Evolutionary conservation across 2,888 invertebrate species (phyloP), one percentile per base, ranked within the genome.

Genomic region (Acronicta alni): DNA sequence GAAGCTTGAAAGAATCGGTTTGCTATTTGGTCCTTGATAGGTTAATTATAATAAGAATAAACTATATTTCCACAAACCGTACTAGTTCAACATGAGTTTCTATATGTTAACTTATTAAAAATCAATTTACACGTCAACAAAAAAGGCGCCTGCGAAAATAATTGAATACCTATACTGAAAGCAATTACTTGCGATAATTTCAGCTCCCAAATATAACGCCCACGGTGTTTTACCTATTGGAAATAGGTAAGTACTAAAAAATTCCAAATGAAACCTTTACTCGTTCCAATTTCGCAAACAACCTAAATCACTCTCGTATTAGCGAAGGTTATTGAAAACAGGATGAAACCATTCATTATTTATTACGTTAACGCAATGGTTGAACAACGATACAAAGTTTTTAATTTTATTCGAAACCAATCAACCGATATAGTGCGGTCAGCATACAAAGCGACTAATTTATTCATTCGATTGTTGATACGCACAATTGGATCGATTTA

Each of bases 331-430:
- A 72, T 69, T 56, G 48, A 37, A 26, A 63, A 44, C 54, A 44
- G 45, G 37, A 59, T 63, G 41, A 56, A 62, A 57, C 23, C 49
- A 52, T 46, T 44, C 14, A 71, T 71, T 54, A 56, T 52, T 56
- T 63, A 58, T 63, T 57, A 45, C 14, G 39, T 48, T 41, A 59
- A 54, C 39, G 20, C 44, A 67, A 61, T 62, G 52, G 61, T 55
- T 59, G 56, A 55, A 56, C 58, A 70, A 54, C 64, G 58, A 58
- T 58, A 30, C 56, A 44, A 62, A 68, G 72, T 77, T 82, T 82
- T 80, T 73, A 80, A 80, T 81, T 77, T 75, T 63, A 69, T 62
- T 66, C 55, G 65, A 57, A 79, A 75, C 79, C 80, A 82, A 80
- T 79, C 77, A 80, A 35, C 76, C 64, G 71, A 69, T 75, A 74